These are phyloP conservation scores for Phataginus tetradactyla DNA, from an alignment of 2,797 vertebrate species.

Conservation along the genomic window DNA sequence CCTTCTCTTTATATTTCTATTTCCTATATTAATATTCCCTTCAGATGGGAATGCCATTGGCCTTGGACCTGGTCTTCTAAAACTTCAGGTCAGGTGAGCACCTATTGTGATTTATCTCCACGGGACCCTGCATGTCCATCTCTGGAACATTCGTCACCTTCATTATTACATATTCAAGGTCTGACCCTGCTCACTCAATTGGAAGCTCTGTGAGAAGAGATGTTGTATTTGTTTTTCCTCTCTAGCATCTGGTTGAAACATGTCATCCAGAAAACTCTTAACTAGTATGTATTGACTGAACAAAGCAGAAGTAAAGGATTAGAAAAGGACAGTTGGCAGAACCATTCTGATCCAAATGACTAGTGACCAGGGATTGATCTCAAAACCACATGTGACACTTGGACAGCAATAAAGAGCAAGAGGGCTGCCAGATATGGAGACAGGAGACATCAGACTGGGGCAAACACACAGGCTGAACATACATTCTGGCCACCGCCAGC, in stretches of 20 bases:
- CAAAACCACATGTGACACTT: not conserved
- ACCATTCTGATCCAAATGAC: not conserved
- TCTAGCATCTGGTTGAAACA: not conserved
- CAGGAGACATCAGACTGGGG: not conserved
- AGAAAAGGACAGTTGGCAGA: not conserved
- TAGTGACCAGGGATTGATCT: not conserved
- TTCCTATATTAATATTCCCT: no score
- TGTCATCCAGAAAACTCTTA: not conserved
- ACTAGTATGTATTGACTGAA: not conserved
- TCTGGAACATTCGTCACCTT: not conserved
- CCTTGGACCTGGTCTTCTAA: not conserved
- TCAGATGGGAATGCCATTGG: not conserved
- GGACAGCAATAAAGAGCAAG: not conserved
- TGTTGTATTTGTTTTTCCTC: not conserved
- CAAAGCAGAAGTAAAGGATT: not conserved
- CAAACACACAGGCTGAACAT: not conserved
- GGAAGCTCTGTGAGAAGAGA: not conserved
- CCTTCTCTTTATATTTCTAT: not conserved
- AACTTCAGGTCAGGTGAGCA: not conserved
- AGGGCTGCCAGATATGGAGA: not conserved
- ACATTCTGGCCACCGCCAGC: not conserved
- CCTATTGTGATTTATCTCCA: not conserved
- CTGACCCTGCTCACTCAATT: accelerated
- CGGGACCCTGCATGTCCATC: no score
- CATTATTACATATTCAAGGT: accelerated